Evolutionary conservation across 2,888 invertebrate genomes (phyloP), one percentile per base, ranked within the genome.

Genomic region (Rhodophaea formosa): DNA sequence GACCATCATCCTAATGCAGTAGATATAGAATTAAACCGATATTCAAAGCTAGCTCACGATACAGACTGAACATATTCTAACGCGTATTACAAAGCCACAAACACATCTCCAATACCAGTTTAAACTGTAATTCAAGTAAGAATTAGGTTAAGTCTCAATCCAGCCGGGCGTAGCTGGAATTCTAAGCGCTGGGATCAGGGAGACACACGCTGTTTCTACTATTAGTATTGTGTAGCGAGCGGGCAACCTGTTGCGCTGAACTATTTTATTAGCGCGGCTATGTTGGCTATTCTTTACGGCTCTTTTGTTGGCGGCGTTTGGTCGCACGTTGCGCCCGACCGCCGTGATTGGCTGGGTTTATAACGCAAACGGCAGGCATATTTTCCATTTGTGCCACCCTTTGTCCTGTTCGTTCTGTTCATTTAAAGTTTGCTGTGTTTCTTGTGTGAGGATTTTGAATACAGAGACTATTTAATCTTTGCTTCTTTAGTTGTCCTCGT

Each of bases 261-360:
- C 90, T 90, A 90, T 90, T 90, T 90, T 90, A 89, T 89, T 90
- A 89, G 87, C 81, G 75, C 79, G 80, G 81, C 84, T 85, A 82
- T 86, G 88, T 86, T 76, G 87, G 83, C 88, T 86, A 89, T 90
- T 90, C 90, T 90, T 90, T 89, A 90, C 84, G 80, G 82, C 80
- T 80, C 88, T 86, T 88, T 88, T 88, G 88, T 88, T 83, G 82
- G 80, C 76, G 78, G 78, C 85, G 87, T 84, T 86, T 87, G 86
- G 86, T 84, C 82, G 76, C 82, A 79, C 77, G 77, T 77, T 80
- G 80, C 82, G 79, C 81, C 67, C 73, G 74, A 77, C 72, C 75
- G 71, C 71, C 72, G 79, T 83, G 87, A 88, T 89, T 88, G 88
- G 88, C 79, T 75, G 72, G 80, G 80, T 80, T 82, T 84, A 79